These are phyloP conservation scores for Nansenia antarctica DNA, from an alignment of 2,113 vertebrate genomes.

Conservation along the genomic window DNA sequence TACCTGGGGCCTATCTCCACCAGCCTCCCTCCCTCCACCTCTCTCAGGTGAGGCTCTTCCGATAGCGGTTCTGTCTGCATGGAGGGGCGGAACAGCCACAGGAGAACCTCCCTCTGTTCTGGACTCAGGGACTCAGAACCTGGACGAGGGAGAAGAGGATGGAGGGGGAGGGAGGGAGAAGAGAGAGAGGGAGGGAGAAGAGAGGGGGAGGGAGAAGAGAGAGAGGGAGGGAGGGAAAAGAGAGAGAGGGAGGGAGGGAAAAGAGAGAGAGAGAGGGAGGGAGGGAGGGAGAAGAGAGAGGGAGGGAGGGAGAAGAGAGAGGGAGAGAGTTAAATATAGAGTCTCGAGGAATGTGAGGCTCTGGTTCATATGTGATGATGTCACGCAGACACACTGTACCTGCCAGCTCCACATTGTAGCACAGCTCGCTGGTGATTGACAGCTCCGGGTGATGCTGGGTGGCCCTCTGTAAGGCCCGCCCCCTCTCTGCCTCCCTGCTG, in stretches of 20 bases:
- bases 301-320: not conserved
- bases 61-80: constrained; percentile 70
- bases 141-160: constrained; percentile 36
- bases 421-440: constrained; percentile 76
- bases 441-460: constrained; percentile 66
- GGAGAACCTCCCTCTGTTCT: constrained; percentile 73
- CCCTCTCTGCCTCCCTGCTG: constrained; percentile 62
- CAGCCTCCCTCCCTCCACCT: constrained; percentile 68
- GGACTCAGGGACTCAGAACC: constrained; percentile 60
- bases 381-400: constrained; percentile 62
- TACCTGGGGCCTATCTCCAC: constrained; percentile 90
- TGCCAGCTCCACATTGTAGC: constrained; percentile 88
- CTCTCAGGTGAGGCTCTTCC: constrained; percentile 70
- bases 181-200: not conserved
- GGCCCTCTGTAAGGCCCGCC: constrained; percentile 57
- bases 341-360: too few species aligned
- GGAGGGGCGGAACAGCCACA: constrained; percentile 83
- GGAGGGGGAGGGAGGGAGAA: not conserved
- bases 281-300: not conserved
- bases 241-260: not conserved
- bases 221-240: not conserved
- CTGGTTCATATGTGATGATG: too few species aligned
- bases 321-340: not conserved
- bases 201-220: not conserved
- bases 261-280: not conserved